phyloP scores from a whole-genome alignment of 2,888 invertebrate genomes.

The Andrena praecox region DNA sequence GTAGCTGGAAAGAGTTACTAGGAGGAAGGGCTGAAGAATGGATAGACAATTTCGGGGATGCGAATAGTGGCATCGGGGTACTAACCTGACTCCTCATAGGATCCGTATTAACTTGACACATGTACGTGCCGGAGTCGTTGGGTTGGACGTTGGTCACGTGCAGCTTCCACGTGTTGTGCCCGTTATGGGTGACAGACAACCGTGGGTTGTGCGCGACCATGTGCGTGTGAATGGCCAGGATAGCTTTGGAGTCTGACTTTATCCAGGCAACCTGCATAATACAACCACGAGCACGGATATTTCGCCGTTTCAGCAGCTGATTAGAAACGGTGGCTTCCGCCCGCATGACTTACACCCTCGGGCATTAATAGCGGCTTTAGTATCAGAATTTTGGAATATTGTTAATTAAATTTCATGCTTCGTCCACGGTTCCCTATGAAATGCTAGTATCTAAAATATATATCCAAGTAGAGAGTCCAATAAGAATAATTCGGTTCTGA shows the following conservation, averaged over 20 bases:
- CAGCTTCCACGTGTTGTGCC: conserved; percentile 97
- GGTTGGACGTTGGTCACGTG: conserved; percentile 96
- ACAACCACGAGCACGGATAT: conserved; percentile 46
- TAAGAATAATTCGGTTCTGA: no score
- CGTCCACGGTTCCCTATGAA: no score
- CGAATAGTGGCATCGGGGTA: conserved; percentile 44
- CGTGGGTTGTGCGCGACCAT: conserved; percentile 95
- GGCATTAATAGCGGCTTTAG: conserved; percentile 38
- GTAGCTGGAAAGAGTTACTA: background rate
- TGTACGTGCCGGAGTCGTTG: conserved; percentile 96
- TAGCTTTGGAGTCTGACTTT: conserved; percentile 95
- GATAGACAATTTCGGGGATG: background rate
- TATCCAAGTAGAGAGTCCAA: no score
- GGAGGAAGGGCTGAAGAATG: background rate
- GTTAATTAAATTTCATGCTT: background rate
- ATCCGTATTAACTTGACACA: conserved; percentile 97
- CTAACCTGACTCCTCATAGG: conserved; percentile 95
- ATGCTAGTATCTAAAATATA: no score
- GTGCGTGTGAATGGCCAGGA: conserved; percentile 94
- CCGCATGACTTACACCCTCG: conserved; percentile 32
- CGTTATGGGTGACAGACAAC: conserved; percentile 95
- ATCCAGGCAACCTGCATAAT: conserved; percentile 94
- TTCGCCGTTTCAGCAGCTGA: conserved; percentile 57
- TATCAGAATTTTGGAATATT: conserved; percentile 29
- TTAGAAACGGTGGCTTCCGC: conserved; percentile 40